Conservation (phyloP, 2,888 invertebrate genomes). For the Acanthosepion pharaonis region DNA sequence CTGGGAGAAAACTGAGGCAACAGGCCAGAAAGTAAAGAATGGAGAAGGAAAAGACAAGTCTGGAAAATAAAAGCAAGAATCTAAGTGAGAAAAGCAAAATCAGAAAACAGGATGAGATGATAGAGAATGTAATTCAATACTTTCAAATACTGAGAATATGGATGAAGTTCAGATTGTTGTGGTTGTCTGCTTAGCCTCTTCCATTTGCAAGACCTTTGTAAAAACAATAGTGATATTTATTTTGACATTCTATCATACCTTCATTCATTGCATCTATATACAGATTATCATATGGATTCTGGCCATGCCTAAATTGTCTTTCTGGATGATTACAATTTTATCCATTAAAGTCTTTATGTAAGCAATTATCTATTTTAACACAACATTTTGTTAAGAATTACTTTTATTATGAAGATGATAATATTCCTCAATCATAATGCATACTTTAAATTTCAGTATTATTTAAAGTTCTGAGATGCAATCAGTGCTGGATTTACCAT, state of each 20-base stretch:
- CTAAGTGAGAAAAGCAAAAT: neutral
- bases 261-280: too few species aligned
- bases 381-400: too few species aligned
- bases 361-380: too few species aligned
- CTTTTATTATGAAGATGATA: too few species aligned
- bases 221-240: neutral
- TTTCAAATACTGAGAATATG: conserved; percentile 10
- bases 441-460: too few species aligned
- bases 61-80: conserved; percentile 7
- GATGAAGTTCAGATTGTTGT: neutral
- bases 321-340: too few species aligned
- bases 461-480: too few species aligned
- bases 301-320: too few species aligned
- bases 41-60: conserved; percentile 3
- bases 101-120: neutral
- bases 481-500: too few species aligned
- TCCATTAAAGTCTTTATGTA: too few species aligned
- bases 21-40: conserved; percentile 10
- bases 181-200: neutral
- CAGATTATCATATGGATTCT: too few species aligned
- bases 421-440: too few species aligned
- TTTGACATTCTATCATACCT: neutral
- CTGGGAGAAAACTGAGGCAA: conserved; percentile 33
- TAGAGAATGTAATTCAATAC: conserved; percentile 3
- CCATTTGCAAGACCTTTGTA: neutral